Percentiles rank a stretch among this genome's conserved stretches.
These are phyloP conservation scores for Urophycis tenuis DNA, from an alignment of 2,797 vertebrate species.

Conservation along the genomic window DNA sequence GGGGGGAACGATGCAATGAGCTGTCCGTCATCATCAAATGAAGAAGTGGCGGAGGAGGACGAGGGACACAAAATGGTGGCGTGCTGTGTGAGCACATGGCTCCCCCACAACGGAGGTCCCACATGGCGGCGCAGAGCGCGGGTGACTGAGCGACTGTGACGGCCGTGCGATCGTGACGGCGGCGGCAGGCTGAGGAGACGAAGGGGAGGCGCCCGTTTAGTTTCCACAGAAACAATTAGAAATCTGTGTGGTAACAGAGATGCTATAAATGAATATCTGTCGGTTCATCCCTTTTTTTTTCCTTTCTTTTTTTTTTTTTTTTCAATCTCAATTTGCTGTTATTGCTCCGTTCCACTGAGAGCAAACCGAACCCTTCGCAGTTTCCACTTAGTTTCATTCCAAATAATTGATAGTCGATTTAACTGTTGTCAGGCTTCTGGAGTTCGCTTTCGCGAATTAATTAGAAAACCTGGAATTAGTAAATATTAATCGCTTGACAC, in stretches of 20 bases:
- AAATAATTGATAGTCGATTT: not conserved
- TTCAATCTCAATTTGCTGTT: not conserved
- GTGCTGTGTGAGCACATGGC: too few species aligned
- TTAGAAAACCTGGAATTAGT: not conserved
- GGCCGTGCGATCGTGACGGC: not conserved
- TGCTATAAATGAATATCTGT: not conserved
- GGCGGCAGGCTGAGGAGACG: slow-evolving; percentile 1
- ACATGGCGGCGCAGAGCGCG: too few species aligned
- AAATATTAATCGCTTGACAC: not conserved
- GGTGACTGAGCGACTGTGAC: too few species aligned
- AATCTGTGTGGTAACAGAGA: slow-evolving; percentile 13
- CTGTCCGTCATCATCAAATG: too few species aligned
- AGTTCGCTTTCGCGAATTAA: not conserved
- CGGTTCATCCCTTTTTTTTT: not conserved
- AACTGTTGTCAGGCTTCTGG: not conserved
- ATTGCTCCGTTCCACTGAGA: not conserved
- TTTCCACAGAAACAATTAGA: slow-evolving; percentile 48
- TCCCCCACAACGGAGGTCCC: too few species aligned
- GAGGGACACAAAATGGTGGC: too few species aligned
- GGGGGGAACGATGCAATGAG: too few species aligned
- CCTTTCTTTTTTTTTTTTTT: too few species aligned
- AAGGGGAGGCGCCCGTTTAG: slow-evolving; percentile 22
- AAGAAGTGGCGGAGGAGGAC: too few species aligned
- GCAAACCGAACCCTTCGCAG: not conserved
- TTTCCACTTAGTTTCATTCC: not conserved